Evolutionary conservation across 2,888 invertebrate species (phyloP).

Genomic region (Atethmia centrago): DNA sequence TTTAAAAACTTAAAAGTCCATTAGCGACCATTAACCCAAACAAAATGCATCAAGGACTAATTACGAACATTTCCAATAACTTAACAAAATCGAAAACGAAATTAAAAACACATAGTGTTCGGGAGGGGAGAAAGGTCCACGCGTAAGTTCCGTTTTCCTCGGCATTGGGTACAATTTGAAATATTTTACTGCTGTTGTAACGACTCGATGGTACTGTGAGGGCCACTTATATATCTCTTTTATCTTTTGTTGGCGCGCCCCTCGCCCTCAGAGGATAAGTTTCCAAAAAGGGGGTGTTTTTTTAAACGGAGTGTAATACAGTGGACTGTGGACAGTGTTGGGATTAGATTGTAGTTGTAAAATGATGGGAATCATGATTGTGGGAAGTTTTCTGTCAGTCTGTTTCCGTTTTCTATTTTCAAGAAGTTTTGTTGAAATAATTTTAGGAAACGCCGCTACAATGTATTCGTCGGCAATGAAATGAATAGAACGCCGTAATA

Average conservation of each 20-base stretch:
- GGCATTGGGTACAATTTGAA: conserved; percentile 91
- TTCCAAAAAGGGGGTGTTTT: conserved; percentile 77
- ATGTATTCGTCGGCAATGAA: too few species aligned
- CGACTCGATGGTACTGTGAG: conserved; percentile 90
- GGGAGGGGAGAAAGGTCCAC: conserved; percentile 67
- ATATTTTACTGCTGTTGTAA: conserved; percentile 90
- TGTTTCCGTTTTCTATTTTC: not conserved
- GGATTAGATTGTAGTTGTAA: conserved; percentile 62
- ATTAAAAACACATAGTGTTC: conserved; percentile 75
- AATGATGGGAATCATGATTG: conserved; percentile 44
- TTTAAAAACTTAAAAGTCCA: conserved; percentile 43
- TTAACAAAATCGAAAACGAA: conserved; percentile 73
- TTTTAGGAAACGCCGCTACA: not conserved
- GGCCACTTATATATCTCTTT: conserved; percentile 91
- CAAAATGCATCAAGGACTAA: conserved; percentile 58
- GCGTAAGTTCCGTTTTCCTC: conserved; percentile 90
- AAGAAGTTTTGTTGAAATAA: not conserved
- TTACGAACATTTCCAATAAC: conserved; percentile 62
- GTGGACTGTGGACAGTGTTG: conserved; percentile 57
- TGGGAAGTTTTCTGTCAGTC: conserved; percentile 34
- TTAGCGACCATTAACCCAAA: conserved; percentile 42
- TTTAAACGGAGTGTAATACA: conserved; percentile 72
- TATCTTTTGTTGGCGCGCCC: conserved; percentile 88
- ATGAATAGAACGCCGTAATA: too few species aligned
- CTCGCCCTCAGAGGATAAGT: conserved; percentile 82